These are phyloP conservation scores for Dolomedes plantarius DNA, from an alignment of 2,888 invertebrate genomes.

Conservation along the genomic window DNA sequence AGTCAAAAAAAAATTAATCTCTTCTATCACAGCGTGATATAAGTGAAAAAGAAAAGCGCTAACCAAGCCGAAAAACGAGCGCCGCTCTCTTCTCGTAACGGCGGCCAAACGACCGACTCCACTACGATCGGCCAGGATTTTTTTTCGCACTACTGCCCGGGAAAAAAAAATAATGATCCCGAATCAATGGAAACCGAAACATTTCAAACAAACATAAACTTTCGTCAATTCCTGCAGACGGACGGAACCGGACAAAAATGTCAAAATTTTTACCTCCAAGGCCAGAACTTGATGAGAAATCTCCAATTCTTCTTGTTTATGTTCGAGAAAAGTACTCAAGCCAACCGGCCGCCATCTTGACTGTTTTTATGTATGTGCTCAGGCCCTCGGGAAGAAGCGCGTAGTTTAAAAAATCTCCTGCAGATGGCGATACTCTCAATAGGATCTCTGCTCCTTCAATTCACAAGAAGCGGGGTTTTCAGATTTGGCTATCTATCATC, in stretches of 20 bases:
- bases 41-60: conserved; percentile 34
- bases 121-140: conserved; percentile 21
- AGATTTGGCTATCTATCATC: conserved; percentile 69
- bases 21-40: conserved; percentile 33
- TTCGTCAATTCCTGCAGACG: not conserved
- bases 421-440: conserved; percentile 70
- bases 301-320: conserved; percentile 67
- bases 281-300: conserved; percentile 53
- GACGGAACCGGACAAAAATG: conserved; percentile 30
- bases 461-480: conserved; percentile 56
- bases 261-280: conserved; percentile 58
- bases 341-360: conserved; percentile 71
- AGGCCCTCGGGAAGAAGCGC: conserved; percentile 37
- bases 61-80: conserved; percentile 8
- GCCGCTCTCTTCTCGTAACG: not conserved
- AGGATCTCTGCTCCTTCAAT: conserved; percentile 39
- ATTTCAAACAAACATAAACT: conserved; percentile 16
- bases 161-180: conserved; percentile 32
- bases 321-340: conserved; percentile 68
- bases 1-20: conserved; percentile 46
- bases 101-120: conserved; percentile 2
- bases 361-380: conserved; percentile 67
- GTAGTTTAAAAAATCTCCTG: conserved; percentile 62
- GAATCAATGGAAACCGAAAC: conserved; percentile 39
- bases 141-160: conserved; percentile 45